Conservation (phyloP, 2,888 invertebrate genomes). For the Tridacna crocea region DNA sequence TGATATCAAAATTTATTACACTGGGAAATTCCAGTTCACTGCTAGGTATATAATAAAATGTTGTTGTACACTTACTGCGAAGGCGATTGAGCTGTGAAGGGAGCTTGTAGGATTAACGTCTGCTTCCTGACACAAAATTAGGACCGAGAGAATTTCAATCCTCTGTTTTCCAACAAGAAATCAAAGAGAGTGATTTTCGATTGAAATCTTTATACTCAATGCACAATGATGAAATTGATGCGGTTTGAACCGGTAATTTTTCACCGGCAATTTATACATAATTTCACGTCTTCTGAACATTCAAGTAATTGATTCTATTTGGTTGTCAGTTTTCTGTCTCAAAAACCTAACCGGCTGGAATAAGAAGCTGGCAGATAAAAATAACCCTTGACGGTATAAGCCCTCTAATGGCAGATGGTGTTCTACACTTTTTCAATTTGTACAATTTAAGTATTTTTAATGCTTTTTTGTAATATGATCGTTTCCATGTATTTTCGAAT, state of each 20-base stretch:
- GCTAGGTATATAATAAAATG: no score
- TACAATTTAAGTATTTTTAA: no score
- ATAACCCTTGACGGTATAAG: constrained; percentile 3
- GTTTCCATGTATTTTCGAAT: no score
- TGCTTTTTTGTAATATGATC: no score
- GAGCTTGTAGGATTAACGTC: no score
- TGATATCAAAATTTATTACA: no score
- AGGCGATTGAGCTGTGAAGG: no score
- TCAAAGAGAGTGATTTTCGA: constrained; percentile 9
- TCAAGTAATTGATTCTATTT: constrained; percentile 54
- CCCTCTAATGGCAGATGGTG: neutral
- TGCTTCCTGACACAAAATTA: no score
- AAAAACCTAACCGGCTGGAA: constrained; percentile 50
- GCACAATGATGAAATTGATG: constrained; percentile 17
- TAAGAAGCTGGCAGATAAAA: constrained; percentile 48
- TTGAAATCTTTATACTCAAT: neutral
- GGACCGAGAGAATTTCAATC: neutral
- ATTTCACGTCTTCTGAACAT: constrained; percentile 57
- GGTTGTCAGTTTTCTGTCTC: constrained; percentile 53
- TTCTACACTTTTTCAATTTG: no score
- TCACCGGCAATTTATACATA: constrained; percentile 56
- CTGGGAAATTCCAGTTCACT: no score
- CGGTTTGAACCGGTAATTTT: constrained; percentile 29
- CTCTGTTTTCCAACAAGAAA: neutral
- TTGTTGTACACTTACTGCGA: no score